Base-by-base conservation (phyloP, 2,888 invertebrate species). In the Lagria hirta region DNA sequence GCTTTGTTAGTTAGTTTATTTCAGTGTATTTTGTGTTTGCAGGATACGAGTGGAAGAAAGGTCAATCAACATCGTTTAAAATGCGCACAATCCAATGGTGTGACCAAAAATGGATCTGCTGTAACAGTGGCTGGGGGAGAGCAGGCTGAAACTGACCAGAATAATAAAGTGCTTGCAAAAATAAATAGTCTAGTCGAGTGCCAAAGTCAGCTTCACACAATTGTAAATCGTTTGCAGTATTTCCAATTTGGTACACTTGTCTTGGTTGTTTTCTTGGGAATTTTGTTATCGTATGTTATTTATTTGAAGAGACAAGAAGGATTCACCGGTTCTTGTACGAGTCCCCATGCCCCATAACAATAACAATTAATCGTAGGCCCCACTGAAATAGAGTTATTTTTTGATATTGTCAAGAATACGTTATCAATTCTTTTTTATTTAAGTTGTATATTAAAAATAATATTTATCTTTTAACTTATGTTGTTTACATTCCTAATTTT, bases 11-110 rank as follows among this genome's bases (percentile, higher is more conserved):
- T n/a, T n/a, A n/a, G n/a, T n/a, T n/a, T n/a, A n/a, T n/a, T n/a
- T n/a, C n/a, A n/a, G 20, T 18, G 20, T 14, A 21, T 28, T 37
- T 13, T 38, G 28, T 22, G 29, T 45, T 57, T 57, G 10, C 49
- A 70, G 69, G 68, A 65, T 49, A 62, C 64, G 3, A 48, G 62
- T 4, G 63, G 56, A 8, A 61, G 66, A 41, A 68, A 68, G 48
- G 53, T 86, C 0, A 83, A 86, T 43, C 84, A 87, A 57, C 85
- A 87, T 66, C 80, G 85, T 37, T 67, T 89, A 1, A 80, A 82
- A 56, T 90, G 90, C 58, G 74, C 79, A 3, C 80, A 82, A 57
- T 71, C 74, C 27, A 56, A 58, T 11, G 65, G 66, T 13, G 29
- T 59, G 2, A 51, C 57, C 4, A 62, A 58, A 43, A 72, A 72